Base-by-base conservation (phyloP, 1,140 invertebrate species). In the Hypothenemus hampei region DNA sequence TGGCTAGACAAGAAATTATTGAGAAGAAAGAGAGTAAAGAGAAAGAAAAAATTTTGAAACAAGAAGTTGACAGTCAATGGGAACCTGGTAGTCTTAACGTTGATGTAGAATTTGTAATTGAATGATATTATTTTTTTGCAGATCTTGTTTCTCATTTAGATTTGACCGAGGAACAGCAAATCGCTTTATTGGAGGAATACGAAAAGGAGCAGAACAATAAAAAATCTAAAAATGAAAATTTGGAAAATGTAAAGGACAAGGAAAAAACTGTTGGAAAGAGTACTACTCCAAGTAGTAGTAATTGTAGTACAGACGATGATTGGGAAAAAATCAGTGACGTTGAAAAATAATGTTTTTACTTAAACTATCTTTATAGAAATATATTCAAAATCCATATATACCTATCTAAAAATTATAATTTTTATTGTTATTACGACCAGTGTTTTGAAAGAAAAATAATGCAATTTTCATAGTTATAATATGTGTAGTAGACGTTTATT, bases 141-240 rank as follows among this genome's bases (percentile, higher is more conserved):
- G 77, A 80, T 69, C 78, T 79, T 69, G 75, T 76, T 16, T 68
- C 72, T 59, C 72, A 79, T 64, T 70, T 81, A 18, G 78, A 79
- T 70, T 66, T 81, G 13, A 77, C 78, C 3, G 78, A 81, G 62
- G 78, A 80, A 69, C 75, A 81, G 59, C 78, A 81, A 59, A 81
- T 70, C 1, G 67, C 77, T 61, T 71, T 79, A 51, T 66, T 80
- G 60, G 77, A 80, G 64, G 77, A 79, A 65, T 82, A 81, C 62
- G 78, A 79, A 59, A 62, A 67, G 21, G 72, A 73, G 54, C 73
- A 65, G 16, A 69, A 68, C 51, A 57, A 43, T 21, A 61, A 22
- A 4, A 43, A 22, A 43, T 19, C 16, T 3, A 39, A 39, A 39
- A 1, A 7, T 39, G 16, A 39, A 19, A 2, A 1, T 3, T 1